Conservation (phyloP, 1,140 invertebrate species). For the Vanessa tameamea region DNA sequence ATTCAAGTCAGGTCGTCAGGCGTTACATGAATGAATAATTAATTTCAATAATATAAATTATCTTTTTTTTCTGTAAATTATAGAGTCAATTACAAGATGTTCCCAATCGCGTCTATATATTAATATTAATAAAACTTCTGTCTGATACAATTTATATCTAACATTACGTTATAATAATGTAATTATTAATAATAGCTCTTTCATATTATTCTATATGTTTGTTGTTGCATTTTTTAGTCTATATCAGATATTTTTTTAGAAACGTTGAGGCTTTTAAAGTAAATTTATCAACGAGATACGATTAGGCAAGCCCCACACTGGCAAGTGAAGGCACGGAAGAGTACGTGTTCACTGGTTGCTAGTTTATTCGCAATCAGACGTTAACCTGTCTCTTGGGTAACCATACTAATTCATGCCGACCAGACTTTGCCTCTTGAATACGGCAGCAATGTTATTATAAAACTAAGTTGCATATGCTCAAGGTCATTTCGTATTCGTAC, state of each 20-base stretch:
- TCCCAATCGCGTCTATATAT: too few relatives aligned
- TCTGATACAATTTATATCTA: too few relatives aligned
- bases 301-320: slow-evolving; percentile 38
- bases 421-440: slow-evolving; percentile 37
- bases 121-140: too few relatives aligned
- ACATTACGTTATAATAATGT: too few relatives aligned
- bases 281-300: slow-evolving; percentile 3
- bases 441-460: slow-evolving; percentile 49
- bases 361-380: slow-evolving; percentile 62
- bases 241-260: neutral
- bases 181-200: too few relatives aligned
- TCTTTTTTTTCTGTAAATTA: neutral
- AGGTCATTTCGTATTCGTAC: slow-evolving; percentile 41
- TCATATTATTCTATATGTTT: neutral
- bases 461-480: slow-evolving; percentile 43
- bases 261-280: neutral
- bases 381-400: slow-evolving; percentile 61
- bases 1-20: slow-evolving; percentile 13
- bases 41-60: neutral
- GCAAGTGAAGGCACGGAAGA: slow-evolving; percentile 32
- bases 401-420: slow-evolving; percentile 37
- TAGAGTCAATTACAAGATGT: neutral
- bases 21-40: slow-evolving; percentile 1
- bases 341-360: slow-evolving; percentile 43
- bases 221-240: neutral